Evolutionary conservation across 1,140 invertebrate genomes (phyloP).

Genomic region (Dreissena rostriformis): DNA sequence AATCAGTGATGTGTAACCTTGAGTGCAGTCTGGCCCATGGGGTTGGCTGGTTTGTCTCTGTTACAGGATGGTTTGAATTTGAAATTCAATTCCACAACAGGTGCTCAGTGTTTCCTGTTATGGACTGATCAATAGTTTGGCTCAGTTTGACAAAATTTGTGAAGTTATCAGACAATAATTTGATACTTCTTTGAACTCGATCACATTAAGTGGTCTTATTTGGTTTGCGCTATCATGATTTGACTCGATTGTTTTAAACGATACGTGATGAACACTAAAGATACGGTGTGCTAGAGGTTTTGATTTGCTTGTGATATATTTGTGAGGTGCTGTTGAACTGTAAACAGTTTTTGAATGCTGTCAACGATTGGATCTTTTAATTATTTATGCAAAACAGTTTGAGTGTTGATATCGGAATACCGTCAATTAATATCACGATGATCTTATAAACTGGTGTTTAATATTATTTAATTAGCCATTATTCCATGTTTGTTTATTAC

Average conservation of each 20-base stretch:
- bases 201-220: not conserved
- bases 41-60: not conserved
- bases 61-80: not conserved
- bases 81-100: slow-evolving; percentile 8
- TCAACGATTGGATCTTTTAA: not conserved
- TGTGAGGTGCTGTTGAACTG: slow-evolving; percentile 32
- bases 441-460: slow-evolving; percentile 1
- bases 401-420: not conserved
- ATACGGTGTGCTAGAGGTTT: not conserved
- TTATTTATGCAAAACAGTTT: not conserved
- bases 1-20: not conserved
- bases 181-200: not conserved
- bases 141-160: slow-evolving; percentile 1
- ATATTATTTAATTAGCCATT: slow-evolving; percentile 1
- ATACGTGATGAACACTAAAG: not conserved
- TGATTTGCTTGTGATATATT: slow-evolving; percentile 35
- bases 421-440: not conserved
- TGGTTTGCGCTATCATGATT: not conserved
- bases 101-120: not conserved
- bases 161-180: not conserved
- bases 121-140: not conserved
- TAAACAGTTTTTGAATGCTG: slow-evolving; percentile 39
- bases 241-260: not conserved
- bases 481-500: not conserved
- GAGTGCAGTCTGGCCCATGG: not conserved